Conservation (phyloP, 1,140 invertebrate genomes). For the Pentalonia nigronervosa region DNA sequence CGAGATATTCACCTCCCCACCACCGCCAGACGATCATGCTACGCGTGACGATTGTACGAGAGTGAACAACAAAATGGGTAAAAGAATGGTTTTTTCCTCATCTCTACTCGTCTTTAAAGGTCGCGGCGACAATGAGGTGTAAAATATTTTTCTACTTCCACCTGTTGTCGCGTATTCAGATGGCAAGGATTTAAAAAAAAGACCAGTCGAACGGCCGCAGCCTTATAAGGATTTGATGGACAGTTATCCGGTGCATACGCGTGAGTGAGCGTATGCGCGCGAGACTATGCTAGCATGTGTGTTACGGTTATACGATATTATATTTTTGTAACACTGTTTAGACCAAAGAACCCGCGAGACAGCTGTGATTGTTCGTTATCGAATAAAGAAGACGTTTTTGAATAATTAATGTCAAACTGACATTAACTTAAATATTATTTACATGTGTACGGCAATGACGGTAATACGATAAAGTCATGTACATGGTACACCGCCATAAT, state of each 20-base stretch:
- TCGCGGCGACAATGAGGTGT: conserved; percentile 19
- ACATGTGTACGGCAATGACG: background rate
- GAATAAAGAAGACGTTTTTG: background rate
- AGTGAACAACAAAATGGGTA: background rate
- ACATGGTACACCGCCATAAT: background rate
- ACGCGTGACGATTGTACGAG: background rate
- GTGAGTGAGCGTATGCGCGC: background rate
- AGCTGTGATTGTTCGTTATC: background rate
- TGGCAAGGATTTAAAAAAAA: background rate
- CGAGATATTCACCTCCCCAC: background rate
- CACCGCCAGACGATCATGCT: background rate
- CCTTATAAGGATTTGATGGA: conserved; percentile 56
- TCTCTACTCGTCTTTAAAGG: background rate
- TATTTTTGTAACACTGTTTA: conserved; percentile 36
- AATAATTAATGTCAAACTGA: background rate
- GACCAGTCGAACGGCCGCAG: conserved; percentile 9
- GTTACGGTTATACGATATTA: conserved; percentile 31
- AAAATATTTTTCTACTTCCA: conserved; percentile 52
- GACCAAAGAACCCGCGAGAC: background rate
- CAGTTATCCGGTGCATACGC: conserved; percentile 48
- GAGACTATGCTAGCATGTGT: background rate
- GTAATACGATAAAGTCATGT: background rate
- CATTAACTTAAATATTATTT: background rate
- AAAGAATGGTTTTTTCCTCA: background rate
- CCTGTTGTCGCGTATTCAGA: background rate